Evolutionary conservation across 2,113 vertebrate genomes (phyloP).

Genomic region (Corythoichthys haematopterus): DNA sequence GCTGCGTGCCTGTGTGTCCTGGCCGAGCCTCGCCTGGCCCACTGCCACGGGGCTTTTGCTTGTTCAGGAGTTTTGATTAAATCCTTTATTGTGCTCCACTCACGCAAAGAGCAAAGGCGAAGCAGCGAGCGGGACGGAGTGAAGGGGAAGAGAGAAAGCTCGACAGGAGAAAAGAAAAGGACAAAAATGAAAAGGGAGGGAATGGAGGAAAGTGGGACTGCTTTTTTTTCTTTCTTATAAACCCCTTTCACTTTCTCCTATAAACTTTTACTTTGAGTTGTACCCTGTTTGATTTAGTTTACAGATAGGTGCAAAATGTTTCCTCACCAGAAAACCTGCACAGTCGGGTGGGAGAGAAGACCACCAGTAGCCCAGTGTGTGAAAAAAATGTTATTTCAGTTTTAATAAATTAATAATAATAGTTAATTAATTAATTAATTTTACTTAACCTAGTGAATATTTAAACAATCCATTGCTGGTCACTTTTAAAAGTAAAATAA

Average conservation of each 20-base stretch:
- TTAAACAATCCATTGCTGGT: no score
- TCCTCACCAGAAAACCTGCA: no score
- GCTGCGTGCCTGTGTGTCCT: slow-evolving; percentile 34
- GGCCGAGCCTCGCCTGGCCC: slow-evolving; percentile 47
- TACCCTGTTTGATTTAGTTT: slow-evolving; percentile 58
- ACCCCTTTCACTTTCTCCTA: slow-evolving; percentile 33
- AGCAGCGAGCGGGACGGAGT: slow-evolving; percentile 40
- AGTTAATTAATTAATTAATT: no score
- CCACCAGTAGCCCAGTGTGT: no score
- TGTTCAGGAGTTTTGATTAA: slow-evolving; percentile 77
- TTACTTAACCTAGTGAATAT: no score
- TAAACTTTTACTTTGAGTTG: slow-evolving; percentile 43
- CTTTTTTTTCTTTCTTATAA: slow-evolving; percentile 14
- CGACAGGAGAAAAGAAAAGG: slow-evolving; percentile 39
- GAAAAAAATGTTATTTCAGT: no score
- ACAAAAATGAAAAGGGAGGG: slow-evolving; percentile 6
- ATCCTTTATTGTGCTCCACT: slow-evolving; percentile 74
- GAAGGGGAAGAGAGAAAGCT: slow-evolving; percentile 39
- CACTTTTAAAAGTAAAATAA: no score
- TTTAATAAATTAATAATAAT: no score
- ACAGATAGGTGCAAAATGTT: slow-evolving; percentile 43
- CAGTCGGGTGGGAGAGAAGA: no score
- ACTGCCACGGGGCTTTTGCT: slow-evolving; percentile 68
- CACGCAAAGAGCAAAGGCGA: slow-evolving; percentile 68
- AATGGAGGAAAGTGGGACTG: slow-evolving; percentile 35